These are phyloP conservation scores for Drosophila bunnanda DNA, from an alignment of 2,888 invertebrate species.

Conservation along the genomic window DNA sequence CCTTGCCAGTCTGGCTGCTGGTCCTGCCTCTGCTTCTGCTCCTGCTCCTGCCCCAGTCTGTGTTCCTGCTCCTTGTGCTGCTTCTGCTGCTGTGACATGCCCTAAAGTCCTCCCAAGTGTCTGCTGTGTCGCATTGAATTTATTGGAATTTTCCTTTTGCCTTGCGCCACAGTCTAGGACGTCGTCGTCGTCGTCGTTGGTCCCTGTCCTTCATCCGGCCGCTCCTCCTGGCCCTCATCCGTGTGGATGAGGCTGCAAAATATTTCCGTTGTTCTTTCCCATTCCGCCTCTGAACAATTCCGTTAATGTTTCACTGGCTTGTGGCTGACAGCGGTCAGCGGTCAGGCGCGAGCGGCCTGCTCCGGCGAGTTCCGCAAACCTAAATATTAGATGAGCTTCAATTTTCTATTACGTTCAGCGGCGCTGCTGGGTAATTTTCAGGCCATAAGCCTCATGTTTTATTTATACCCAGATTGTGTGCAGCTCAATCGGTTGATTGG, in stretches of 20 bases:
- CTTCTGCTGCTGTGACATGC: constrained; percentile 70
- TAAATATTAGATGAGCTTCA: constrained; percentile 70
- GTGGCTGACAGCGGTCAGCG: constrained; percentile 69
- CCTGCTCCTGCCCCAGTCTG: too few species aligned
- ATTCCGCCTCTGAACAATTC: constrained; percentile 59
- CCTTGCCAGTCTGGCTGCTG: constrained; percentile 28
- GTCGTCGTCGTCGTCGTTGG: constrained; percentile 41
- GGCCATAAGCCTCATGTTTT: constrained; percentile 62
- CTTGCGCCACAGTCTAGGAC: constrained; percentile 54
- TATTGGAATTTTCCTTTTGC: constrained; percentile 78
- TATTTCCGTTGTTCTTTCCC: constrained; percentile 59
- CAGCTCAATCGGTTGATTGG: constrained; percentile 48
- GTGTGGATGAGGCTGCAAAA: constrained; percentile 46
- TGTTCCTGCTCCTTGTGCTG: constrained; percentile 18
- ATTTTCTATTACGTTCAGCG: constrained; percentile 55
- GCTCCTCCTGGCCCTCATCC: constrained; percentile 27
- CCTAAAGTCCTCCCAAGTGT: constrained; percentile 79
- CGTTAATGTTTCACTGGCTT: constrained; percentile 70
- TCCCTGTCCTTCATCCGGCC: constrained; percentile 17
- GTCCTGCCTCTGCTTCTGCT: constrained; percentile 2
- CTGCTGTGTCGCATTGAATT: constrained; percentile 80
- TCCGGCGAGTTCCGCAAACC: constrained; percentile 50
- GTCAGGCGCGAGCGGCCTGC: constrained; percentile 46
- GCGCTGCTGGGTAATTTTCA: constrained; percentile 60
- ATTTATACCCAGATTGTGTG: constrained; percentile 61